Conservation (phyloP, 1,140 invertebrate species). For the Hetaerina americana region DNA sequence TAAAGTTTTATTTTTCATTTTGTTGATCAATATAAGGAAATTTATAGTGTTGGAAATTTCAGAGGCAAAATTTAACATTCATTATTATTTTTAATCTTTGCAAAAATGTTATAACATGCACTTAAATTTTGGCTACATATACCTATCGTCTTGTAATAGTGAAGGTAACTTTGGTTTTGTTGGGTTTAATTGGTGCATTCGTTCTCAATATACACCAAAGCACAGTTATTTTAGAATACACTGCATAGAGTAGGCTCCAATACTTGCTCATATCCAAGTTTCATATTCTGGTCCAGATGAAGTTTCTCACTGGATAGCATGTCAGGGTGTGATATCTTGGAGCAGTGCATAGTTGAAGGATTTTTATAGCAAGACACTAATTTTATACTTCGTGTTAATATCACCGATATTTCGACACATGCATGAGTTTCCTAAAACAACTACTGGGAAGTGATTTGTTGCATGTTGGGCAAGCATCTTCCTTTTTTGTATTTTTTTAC, state of each 20-base stretch:
- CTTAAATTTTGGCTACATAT: too few relatives aligned
- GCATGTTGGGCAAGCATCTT: conserved; percentile 3
- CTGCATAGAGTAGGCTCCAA: conserved; percentile 7
- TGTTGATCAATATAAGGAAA: not conserved
- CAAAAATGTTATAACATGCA: too few relatives aligned
- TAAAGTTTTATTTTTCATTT: not conserved
- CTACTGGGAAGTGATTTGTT: not conserved
- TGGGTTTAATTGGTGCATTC: not conserved
- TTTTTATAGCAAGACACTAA: not conserved
- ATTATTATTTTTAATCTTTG: not conserved
- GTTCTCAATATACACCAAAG: not conserved
- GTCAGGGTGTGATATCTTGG: conserved; percentile 2
- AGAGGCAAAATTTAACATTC: not conserved
- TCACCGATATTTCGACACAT: not conserved
- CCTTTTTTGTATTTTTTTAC: conserved; percentile 4
- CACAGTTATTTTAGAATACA: not conserved
- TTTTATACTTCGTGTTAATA: conserved; percentile 1
- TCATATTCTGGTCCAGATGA: not conserved
- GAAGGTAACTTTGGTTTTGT: not conserved
- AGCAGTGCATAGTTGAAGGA: not conserved
- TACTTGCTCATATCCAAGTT: conserved; percentile 14
- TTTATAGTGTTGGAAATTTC: not conserved
- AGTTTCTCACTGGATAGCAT: not conserved
- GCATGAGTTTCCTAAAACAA: conserved; percentile 4
- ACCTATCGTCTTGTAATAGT: not conserved